Percentiles rank a stretch among this genome's conserved stretches.
Conservation (phyloP, 1,140 invertebrate species). For the Drosophila varians region DNA sequence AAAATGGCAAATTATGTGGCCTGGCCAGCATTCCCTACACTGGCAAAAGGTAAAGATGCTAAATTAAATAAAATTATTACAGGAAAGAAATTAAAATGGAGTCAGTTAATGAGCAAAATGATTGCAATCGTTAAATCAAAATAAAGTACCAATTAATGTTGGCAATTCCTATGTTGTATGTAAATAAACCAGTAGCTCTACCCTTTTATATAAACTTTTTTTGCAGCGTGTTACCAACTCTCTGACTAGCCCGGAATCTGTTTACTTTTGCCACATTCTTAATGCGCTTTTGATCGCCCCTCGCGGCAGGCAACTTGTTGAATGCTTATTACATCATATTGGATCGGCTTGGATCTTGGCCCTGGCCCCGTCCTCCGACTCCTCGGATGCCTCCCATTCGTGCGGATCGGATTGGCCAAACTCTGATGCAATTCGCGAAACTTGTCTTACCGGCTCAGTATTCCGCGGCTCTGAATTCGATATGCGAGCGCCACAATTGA, state of each 20-base stretch:
- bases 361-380: constrained; percentile 7
- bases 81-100: neutral
- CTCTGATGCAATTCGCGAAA: constrained; percentile 78
- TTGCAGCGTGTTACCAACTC: constrained; percentile 22
- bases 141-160: neutral
- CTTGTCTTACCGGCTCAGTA: constrained; percentile 76
- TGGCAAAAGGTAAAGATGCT: neutral
- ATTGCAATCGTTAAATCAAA: neutral
- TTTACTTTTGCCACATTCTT: constrained; percentile 49
- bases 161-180: neutral
- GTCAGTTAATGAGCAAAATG: neutral
- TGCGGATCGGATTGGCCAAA: constrained; percentile 15
- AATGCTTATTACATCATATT: constrained; percentile 74
- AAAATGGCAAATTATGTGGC: constrained; percentile 73
- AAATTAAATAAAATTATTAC: neutral
- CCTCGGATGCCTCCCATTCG: neutral
- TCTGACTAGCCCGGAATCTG: constrained; percentile 14
- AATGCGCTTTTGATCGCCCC: constrained; percentile 60
- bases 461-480: constrained; percentile 69
- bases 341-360: constrained; percentile 28
- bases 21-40: constrained; percentile 9
- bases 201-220: neutral
- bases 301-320: constrained; percentile 18
- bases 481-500: constrained; percentile 78
- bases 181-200: neutral